Evolutionary conservation across 2,888 invertebrate genomes (phyloP).

Genomic region (Dysmachus trigonus): DNA sequence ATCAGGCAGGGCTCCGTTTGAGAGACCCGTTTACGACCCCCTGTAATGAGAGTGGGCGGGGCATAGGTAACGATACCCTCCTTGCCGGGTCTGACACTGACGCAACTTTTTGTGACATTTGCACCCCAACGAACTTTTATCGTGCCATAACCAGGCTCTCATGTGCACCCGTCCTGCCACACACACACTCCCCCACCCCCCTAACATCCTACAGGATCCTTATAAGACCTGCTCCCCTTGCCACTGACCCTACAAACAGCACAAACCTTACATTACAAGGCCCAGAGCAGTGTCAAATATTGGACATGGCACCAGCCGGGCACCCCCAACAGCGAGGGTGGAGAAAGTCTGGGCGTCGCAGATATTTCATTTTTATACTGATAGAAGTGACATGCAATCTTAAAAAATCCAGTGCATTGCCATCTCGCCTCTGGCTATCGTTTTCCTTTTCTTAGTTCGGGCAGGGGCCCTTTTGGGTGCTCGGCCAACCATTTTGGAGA

Average conservation of each 20-base stretch:
- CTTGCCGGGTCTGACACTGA: not conserved
- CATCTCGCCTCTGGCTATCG: not conserved
- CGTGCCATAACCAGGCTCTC: conserved; percentile 16
- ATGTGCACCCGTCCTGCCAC: not conserved
- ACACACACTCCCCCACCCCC: too few relatives aligned
- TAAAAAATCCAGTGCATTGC: not conserved
- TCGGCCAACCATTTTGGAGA: not conserved
- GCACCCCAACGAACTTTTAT: conserved; percentile 2
- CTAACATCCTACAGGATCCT: not conserved
- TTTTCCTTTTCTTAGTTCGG: not conserved
- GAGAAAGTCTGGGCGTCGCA: not conserved
- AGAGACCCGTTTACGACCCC: not conserved
- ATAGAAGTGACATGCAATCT: not conserved
- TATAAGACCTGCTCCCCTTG: not conserved
- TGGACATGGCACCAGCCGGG: not conserved
- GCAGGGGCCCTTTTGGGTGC: not conserved
- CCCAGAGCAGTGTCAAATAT: not conserved
- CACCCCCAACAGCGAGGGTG: not conserved
- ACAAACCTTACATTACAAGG: not conserved
- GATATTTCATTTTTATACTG: not conserved
- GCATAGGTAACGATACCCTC: not conserved
- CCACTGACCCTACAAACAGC: not conserved
- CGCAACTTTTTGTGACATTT: conserved; percentile 14
- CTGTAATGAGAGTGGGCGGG: not conserved
- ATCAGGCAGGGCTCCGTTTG: not conserved